Percentiles rank a stretch among this genome's conserved stretches.
Conservation (phyloP, 2,113 vertebrate species). For the Ornithorhynchus anatinus region DNA sequence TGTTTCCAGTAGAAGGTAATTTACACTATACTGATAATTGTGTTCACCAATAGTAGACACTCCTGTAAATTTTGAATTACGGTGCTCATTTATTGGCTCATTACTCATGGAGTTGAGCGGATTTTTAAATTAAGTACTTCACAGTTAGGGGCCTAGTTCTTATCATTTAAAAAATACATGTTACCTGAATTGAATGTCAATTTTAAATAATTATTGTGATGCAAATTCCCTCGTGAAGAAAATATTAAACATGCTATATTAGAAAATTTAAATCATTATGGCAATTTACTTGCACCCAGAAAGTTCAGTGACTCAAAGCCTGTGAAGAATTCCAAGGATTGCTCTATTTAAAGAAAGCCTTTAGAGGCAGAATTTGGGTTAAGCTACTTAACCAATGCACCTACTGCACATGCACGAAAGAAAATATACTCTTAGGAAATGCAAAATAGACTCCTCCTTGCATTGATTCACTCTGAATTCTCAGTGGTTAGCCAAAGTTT, state of each 20-base stretch:
- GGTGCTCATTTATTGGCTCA: neutral
- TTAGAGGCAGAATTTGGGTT: neutral
- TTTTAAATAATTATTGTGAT: neutral
- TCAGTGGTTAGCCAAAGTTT: neutral
- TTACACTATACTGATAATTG: neutral
- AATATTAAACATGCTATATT: neutral
- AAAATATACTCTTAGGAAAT: neutral
- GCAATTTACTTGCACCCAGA: neutral
- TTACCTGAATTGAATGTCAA: slow-evolving; percentile 1
- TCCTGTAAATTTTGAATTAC: neutral
- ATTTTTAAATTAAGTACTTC: neutral
- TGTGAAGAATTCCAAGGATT: too few species aligned
- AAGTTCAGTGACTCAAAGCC: slow-evolving; percentile 16
- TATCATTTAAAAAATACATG: neutral
- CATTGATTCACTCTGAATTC: slow-evolving; percentile 12
- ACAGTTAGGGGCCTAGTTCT: neutral
- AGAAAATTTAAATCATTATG: neutral
- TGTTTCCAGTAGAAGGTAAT: neutral
- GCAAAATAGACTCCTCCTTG: neutral
- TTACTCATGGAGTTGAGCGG: neutral
- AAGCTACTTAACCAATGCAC: neutral
- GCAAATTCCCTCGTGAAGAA: slow-evolving; percentile 2
- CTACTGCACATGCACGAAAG: neutral
- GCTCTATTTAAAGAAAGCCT: neutral
- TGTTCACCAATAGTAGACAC: neutral